Conservation (phyloP, 1,140 invertebrate genomes). For the Cydia strobilella region DNA sequence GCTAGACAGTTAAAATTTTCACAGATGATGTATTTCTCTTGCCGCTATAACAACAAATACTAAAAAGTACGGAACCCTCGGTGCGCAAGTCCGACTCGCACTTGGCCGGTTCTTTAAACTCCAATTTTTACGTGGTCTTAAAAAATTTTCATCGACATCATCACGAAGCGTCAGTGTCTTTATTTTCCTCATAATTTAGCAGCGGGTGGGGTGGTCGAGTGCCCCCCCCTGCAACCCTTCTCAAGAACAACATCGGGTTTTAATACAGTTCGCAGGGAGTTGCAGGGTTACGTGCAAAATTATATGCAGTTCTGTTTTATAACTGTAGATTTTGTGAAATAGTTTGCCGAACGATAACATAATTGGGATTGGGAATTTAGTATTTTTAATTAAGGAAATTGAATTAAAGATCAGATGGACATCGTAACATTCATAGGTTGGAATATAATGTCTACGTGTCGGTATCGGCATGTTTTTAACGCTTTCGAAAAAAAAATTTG, state of each 20-base stretch:
- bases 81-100: no score
- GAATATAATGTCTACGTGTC: background rate
- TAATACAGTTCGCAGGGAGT: background rate
- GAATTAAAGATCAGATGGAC: background rate
- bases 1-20: no score
- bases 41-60: no score
- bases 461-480: no score
- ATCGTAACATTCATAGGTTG: no score
- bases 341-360: background rate
- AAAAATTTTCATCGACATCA: background rate
- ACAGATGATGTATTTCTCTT: no score
- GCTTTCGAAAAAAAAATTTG: no score
- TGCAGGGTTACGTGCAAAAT: background rate
- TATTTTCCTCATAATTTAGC: conserved; percentile 26
- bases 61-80: no score
- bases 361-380: background rate
- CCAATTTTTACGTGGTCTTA: background rate
- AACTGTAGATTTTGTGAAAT: background rate
- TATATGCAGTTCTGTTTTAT: background rate
- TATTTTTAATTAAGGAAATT: background rate
- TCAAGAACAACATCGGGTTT: conserved; percentile 28
- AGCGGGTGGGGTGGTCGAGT: background rate
- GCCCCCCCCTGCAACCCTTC: background rate
- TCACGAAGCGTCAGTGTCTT: conserved; percentile 8
- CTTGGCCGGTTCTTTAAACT: no score